phyloP scores from a whole-genome alignment of 2,113 vertebrate genomes.

The Loxodonta africana region DNA sequence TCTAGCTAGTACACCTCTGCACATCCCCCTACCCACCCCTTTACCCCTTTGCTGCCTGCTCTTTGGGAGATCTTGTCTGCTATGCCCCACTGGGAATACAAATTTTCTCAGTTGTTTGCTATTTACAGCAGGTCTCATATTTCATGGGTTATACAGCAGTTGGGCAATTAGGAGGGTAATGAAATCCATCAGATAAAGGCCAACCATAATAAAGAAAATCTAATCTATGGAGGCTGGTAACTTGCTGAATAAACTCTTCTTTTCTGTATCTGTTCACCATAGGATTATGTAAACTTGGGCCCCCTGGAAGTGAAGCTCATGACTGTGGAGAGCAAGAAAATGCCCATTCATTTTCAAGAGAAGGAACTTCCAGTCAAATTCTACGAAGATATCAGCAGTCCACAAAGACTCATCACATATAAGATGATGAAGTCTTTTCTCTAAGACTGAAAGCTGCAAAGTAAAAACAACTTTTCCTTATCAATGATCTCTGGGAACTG shows the following conservation, averaged over 20 bases:
- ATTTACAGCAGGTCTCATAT: background rate
- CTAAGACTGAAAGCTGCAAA: slow-evolving; percentile 18
- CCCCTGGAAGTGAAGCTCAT: slow-evolving; percentile 87
- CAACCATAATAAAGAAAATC: background rate
- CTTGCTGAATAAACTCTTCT: background rate
- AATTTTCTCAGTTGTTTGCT: background rate
- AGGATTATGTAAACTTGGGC: slow-evolving; percentile 87
- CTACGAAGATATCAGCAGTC: slow-evolving; percentile 48
- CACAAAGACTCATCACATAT: slow-evolving; percentile 82
- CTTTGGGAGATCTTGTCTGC: background rate
- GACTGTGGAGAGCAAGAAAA: slow-evolving; percentile 85
- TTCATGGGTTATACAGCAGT: background rate
- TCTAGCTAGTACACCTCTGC: background rate
- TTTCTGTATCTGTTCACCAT: slow-evolving; percentile 60
- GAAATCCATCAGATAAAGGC: slow-evolving; percentile 14
- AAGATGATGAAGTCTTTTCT: slow-evolving; percentile 86
- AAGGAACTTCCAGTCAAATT: slow-evolving; percentile 68
- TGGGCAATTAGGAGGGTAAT: background rate
- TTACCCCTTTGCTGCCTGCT: background rate
- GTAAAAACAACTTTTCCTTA: slow-evolving; percentile 21
- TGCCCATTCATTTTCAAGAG: slow-evolving; percentile 84
- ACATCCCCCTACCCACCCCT: too few species aligned
- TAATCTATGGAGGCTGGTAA: background rate
- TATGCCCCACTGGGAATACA: background rate
- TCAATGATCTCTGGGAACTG: slow-evolving; percentile 8